These are phyloP conservation scores for Zeus faber DNA, from an alignment of 2,113 vertebrate species.

Conservation along the genomic window DNA sequence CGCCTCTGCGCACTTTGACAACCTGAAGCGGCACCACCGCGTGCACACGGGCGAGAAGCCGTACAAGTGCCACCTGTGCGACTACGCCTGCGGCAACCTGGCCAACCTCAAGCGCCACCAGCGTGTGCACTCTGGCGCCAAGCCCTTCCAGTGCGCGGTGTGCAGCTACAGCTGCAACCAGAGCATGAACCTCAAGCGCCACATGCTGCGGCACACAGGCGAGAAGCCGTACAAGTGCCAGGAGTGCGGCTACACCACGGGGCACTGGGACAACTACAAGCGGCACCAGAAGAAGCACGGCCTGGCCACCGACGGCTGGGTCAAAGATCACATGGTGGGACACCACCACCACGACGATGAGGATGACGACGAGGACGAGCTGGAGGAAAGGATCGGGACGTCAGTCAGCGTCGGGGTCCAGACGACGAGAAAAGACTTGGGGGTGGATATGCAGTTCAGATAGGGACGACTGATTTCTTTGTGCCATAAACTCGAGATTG, in stretches of 20 bases:
- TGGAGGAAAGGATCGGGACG: constrained; percentile 38
- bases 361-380: constrained; percentile 40
- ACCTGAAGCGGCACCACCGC: constrained; percentile 95
- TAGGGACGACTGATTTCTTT: constrained; percentile 15
- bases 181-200: constrained; percentile 99
- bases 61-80: constrained; percentile 89
- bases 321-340: constrained; percentile 67
- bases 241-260: constrained; percentile 91
- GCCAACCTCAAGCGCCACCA: constrained; percentile 96
- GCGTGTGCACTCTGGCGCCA: constrained; percentile 94
- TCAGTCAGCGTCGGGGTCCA: constrained; percentile 32
- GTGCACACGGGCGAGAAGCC: constrained; percentile 91
- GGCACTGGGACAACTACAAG: constrained; percentile 99
- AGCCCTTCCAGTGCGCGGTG: constrained; percentile 92
- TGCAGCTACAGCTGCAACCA: constrained; percentile 98
- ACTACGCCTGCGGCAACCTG: constrained; percentile 95
- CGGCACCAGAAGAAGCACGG: constrained; percentile 96
- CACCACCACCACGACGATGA: constrained; percentile 48
- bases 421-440: constrained; percentile 42
- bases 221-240: constrained; percentile 94
- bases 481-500: constrained; percentile 63
- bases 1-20: constrained; percentile 93
- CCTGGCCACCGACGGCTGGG: constrained; percentile 83
- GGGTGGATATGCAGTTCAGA: constrained; percentile 56
- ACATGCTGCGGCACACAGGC: constrained; percentile 94